These are phyloP conservation scores for Drosophila kohkoa DNA, from an alignment of 1,140 invertebrate genomes.

Conservation along the genomic window DNA sequence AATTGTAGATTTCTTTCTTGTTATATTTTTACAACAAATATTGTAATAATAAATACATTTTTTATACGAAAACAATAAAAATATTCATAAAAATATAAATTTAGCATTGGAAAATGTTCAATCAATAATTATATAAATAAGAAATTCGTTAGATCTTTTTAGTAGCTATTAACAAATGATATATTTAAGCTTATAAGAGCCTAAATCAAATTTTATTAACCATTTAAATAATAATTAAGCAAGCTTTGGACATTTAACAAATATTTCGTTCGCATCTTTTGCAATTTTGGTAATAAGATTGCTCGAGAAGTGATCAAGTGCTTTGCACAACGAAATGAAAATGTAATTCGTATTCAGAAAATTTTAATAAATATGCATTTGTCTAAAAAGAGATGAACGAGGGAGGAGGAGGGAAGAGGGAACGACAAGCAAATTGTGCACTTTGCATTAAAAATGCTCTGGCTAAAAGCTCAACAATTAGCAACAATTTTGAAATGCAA, in stretches of 20 bases:
- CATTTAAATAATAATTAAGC: too few species aligned
- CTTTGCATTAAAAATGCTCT: conserved; percentile 79
- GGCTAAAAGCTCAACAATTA: conserved; percentile 83
- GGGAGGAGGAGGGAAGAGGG: not conserved
- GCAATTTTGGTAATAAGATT: conserved; percentile 21
- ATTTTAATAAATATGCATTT: conserved; percentile 61
- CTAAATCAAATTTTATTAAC: too few species aligned
- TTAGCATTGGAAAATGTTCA: too few species aligned
- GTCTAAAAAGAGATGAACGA: conserved; percentile 2
- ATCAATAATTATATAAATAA: too few species aligned
- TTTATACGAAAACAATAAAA: too few species aligned
- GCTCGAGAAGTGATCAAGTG: conserved; percentile 32
- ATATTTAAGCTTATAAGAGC: not conserved
- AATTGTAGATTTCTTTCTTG: too few species aligned
- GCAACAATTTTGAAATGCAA: conserved; percentile 76
- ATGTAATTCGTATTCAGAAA: conserved; percentile 40
- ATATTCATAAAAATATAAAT: too few species aligned
- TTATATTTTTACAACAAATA: too few species aligned
- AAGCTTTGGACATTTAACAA: not conserved
- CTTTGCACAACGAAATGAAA: conserved; percentile 36
- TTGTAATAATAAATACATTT: too few species aligned
- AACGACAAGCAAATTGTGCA: conserved; percentile 43
- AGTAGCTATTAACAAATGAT: too few species aligned
- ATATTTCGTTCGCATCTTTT: not conserved
- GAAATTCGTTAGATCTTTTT: too few species aligned